Evolutionary conservation across 2,113 vertebrate genomes (phyloP), one percentile per base, ranked within the genome.

Genomic region (Leuciscus idus): DNA sequence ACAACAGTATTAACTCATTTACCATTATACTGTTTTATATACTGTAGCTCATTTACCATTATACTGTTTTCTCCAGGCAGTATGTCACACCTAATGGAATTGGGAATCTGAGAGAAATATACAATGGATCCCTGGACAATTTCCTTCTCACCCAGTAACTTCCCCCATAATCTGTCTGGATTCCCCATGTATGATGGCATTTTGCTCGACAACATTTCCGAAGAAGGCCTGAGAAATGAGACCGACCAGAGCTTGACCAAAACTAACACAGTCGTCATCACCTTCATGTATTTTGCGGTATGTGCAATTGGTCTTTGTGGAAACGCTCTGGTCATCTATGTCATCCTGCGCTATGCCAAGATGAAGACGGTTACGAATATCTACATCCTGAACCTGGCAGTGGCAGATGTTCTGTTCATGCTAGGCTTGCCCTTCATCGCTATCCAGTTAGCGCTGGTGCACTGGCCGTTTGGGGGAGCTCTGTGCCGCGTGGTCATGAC

Each of bases 281-380:
- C 98, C 23, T 97, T 96, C 92, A 94, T 99, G 83, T 99, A 99
- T 87, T 98, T 99, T 0, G 92, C 97, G 89, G 98, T 99, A 1
- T 99, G 98, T 87, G 93, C 97, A 1, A 2, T 99, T 0, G 98
- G 98, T 6, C 92, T 99, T 55, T 97, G 97, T 0, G 98, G 98
- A 23, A 99, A 99, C 64, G 95, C 97, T 0, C 93, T 99, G 6
- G 97, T 99, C 88, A 99, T 99, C 82, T 99, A 99, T 0, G 98
- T 99, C 90, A 97, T 99, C 91, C 95, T 99, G 64, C 97, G 97
- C 26, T 98, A 99, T 0, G 98, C 98, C 93, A 98, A 99, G 92
- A 99, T 99, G 98, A 99, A 99, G 91, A 98, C 98, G 0, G 97
- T 98, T 83, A 99, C 98, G 86, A 99, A 99, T 91, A 99, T 99